These are phyloP conservation scores for Pantherophis alleghaniensis DNA, from an alignment of 2,797 vertebrate species.

Conservation along the genomic window DNA sequence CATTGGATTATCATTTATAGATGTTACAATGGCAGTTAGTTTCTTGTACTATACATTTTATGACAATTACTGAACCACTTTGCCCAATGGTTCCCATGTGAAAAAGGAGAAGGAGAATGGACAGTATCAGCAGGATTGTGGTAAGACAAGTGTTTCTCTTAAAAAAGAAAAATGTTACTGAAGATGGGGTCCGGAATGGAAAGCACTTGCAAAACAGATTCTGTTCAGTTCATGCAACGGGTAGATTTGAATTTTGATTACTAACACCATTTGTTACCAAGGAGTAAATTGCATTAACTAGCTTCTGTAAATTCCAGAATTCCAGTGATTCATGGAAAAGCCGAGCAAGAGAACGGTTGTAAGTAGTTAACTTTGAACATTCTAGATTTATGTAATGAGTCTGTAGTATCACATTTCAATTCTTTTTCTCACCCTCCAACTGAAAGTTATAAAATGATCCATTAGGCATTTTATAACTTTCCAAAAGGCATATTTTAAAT, in stretches of 20 bases:
- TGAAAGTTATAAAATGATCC: background rate
- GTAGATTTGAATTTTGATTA: background rate
- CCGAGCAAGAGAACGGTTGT: background rate
- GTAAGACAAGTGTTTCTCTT: background rate
- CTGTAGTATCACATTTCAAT: background rate
- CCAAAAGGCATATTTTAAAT: background rate
- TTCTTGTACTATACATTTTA: background rate
- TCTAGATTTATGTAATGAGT: background rate
- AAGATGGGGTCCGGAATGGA: background rate
- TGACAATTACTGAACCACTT: background rate
- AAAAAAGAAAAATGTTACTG: background rate
- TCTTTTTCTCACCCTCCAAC: background rate
- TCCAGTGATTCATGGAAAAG: background rate
- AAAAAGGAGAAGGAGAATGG: background rate
- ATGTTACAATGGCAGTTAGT: background rate
- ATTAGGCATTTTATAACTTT: background rate
- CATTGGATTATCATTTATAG: background rate
- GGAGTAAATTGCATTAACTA: background rate
- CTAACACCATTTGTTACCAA: background rate
- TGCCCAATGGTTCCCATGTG: background rate
- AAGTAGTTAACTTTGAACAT: background rate
- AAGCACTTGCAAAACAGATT: background rate
- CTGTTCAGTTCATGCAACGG: background rate
- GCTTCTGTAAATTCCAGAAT: background rate
- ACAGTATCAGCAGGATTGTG: background rate